phyloP scores from a whole-genome alignment of 2,797 vertebrate genomes.

The Gambelia wislizenii region DNA sequence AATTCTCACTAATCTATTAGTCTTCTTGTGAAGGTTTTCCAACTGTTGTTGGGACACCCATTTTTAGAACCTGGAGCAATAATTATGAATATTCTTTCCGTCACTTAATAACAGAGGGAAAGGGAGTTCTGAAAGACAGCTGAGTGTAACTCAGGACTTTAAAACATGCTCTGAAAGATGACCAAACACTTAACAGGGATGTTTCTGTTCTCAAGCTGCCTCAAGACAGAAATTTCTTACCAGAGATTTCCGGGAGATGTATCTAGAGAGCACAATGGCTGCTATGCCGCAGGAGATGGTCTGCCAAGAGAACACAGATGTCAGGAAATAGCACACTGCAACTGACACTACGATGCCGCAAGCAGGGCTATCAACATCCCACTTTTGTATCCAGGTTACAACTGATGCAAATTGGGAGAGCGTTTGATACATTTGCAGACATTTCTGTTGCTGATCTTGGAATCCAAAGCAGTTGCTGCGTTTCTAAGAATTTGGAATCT shows the following conservation, averaged over 20 bases:
- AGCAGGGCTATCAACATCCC: background rate
- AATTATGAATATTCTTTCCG: too few relatives aligned
- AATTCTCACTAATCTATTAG: too few relatives aligned
- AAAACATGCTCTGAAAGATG: background rate
- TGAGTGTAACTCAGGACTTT: too few relatives aligned
- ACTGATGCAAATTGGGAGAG: background rate
- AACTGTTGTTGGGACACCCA: too few relatives aligned
- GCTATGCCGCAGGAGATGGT: slow-evolving; percentile 82
- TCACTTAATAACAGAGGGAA: background rate
- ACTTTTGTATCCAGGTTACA: background rate
- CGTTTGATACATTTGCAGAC: background rate
- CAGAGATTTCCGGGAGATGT: slow-evolving; percentile 80
- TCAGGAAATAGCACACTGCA: background rate
- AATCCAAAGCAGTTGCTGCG: background rate
- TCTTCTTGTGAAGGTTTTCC: too few relatives aligned
- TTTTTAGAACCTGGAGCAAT: too few relatives aligned
- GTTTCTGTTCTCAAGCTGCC: background rate
- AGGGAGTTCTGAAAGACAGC: background rate
- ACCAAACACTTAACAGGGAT: background rate
- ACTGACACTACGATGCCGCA: background rate
- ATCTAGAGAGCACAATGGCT: slow-evolving; percentile 88
- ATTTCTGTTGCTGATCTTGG: background rate
- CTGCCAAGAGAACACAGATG: slow-evolving; percentile 43
- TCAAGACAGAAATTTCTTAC: slow-evolving; percentile 75
- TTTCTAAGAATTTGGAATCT: background rate